Evolutionary conservation across 2,888 invertebrate genomes (phyloP), one percentile per base, ranked within the genome.

Genomic region (Tenthredo notha): DNA sequence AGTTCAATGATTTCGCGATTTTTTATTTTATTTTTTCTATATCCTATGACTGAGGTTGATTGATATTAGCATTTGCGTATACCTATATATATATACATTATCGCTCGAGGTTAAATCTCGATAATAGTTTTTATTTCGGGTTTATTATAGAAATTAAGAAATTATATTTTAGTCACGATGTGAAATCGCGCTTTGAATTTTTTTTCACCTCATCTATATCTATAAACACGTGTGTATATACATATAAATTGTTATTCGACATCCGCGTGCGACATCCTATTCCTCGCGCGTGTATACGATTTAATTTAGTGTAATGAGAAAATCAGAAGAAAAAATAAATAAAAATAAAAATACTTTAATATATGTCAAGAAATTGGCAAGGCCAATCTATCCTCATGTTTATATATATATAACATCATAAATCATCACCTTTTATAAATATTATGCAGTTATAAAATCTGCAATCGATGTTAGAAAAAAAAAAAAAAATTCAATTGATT

Each of bases 391-490:
- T 40, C 43, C 21, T 72, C 37, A 21, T 15, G 6, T 18, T n/a
- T 72, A 40, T 72, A n/a, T 72, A 72, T 72, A 40, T 72, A n/a
- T 72, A 72, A 72, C 37, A n/a, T 72, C 43, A 72, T 72, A 21
- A 72, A 72, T 72, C 72, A 72, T 72, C n/a, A n/a, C 7, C n/a
- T 29, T 12, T 10, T 65, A 29, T 65, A 12, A 65, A 15, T 67
- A 12, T 29, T 67, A 67, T 67, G 67, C 67, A 67, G 29, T 25
- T 67, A 25, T 15, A 25, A 29, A 67, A 67, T 67, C 67, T 10
- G n/a, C 58, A 15, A 4, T 65, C 29, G 33, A 2, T 21, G 33
- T 12, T 67, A 12, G 2, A 15, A 67, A 12, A 67, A 15, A 25
- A 67, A 15, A 25, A 65, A 65, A 65, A 33, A 33, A 33, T 65